Conservation (phyloP, 2,888 invertebrate species). For the Sepiola atlantica region DNA sequence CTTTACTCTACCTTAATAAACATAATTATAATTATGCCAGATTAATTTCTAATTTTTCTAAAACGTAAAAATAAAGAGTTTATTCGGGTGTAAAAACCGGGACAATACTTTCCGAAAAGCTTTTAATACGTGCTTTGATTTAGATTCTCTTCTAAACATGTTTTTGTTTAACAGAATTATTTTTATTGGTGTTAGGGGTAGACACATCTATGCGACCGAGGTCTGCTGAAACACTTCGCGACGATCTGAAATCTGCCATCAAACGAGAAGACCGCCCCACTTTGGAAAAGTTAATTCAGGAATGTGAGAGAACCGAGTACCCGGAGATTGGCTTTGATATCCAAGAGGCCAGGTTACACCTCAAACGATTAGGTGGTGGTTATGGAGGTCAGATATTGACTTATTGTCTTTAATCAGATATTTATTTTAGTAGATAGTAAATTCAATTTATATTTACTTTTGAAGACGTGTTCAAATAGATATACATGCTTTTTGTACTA, state of each 20-base stretch:
- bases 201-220: not conserved
- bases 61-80: not conserved
- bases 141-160: not conserved
- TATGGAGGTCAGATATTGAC: not conserved
- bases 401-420: no score
- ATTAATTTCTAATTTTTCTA: not conserved
- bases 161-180: not conserved
- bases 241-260: not conserved
- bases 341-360: not conserved
- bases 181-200: not conserved
- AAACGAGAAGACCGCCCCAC: not conserved
- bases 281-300: slow-evolving; percentile 39
- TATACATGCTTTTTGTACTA: no score
- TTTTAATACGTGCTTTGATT: not conserved
- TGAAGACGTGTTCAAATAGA: no score
- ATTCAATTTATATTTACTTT: no score
- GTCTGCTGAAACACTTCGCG: not conserved
- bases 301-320: slow-evolving; percentile 38
- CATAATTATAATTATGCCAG: not conserved
- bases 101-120: not conserved
- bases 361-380: not conserved
- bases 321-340: slow-evolving; percentile 39
- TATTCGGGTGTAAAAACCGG: not conserved
- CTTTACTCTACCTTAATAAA: not conserved
- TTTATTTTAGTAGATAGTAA: no score